Evolutionary conservation across 2,113 vertebrate genomes (phyloP), one percentile per base, ranked within the genome.

Genomic region (Thunnus thynnus): DNA sequence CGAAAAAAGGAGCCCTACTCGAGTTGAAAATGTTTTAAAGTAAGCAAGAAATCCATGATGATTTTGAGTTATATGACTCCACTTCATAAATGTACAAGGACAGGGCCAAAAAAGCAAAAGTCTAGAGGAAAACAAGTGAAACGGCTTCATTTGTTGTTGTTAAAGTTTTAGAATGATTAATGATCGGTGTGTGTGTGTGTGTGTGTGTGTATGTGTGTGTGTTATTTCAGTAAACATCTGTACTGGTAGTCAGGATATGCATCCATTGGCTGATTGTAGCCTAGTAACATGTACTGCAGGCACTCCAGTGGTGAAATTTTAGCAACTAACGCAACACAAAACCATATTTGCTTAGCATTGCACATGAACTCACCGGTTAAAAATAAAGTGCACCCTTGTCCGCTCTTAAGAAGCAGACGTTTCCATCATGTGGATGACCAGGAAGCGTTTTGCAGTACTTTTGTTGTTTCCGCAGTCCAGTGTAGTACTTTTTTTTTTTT

Each of bases 351-450:
- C 32, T 36, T 7, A 36, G 3, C 7, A 7, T 36, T 5, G 32
- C 32, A 4, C 32, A 6, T 36, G 32, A 36, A 36, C 32, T 36
- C 32, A 36, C 32, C 7, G 7, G 32, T 36, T 36, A 36, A 36
- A 36, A 36, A 7, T 36, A 5, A 36, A 36, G 22, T 22, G 22
- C 22, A 22, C 22, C 22, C 22, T 36, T 36, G 32, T 36, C 32
- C 7, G 32, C 32, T 36, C 32, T 22, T 36, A 7, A 36, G 32
- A 36, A 36, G 32, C 32, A 36, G 7, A 36, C 73, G 20, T 6
- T 65, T 17, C 22, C 22, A 44, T 22, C 52, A 60, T 71, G 46
- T 74, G 50, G 85, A 76, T 61, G 72, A 22, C 22, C 22, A 22
- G 18, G 36, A 14, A 63, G 13, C 46, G 12, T 52, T 22, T 68